Percentiles rank a stretch among this genome's conserved stretches.
Conservation (phyloP, 1,140 invertebrate genomes). For the Tigriopus japonicus region DNA sequence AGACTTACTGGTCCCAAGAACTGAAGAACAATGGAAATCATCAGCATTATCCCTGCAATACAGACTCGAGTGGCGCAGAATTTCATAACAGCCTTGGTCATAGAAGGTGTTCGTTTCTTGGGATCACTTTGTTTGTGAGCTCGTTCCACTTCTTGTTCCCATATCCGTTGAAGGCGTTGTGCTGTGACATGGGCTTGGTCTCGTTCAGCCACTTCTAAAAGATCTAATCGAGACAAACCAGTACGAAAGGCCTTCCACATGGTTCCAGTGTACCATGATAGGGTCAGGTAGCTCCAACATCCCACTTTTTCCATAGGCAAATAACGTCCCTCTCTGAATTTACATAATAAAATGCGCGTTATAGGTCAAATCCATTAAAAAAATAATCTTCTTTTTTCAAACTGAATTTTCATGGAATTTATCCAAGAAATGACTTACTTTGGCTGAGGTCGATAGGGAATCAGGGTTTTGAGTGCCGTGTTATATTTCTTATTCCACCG, state of each 20-base stretch:
- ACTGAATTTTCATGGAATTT: no score
- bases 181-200: slow-evolving; percentile 19
- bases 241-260: slow-evolving; percentile 19
- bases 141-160: slow-evolving; percentile 16
- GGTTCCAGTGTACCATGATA: slow-evolving; percentile 18
- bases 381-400: no score
- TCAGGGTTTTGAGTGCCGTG: no score
- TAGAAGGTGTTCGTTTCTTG: slow-evolving; percentile 12
- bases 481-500: no score
- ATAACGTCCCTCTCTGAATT: no score
- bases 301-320: slow-evolving; percentile 18
- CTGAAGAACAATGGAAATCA: slow-evolving; percentile 19
- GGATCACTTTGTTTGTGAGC: background rate
- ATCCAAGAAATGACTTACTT: no score
- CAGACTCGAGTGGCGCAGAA: slow-evolving; percentile 20
- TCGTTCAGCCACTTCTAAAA: slow-evolving; percentile 18
- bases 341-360: no score
- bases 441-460: no score
- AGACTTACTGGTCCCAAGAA: slow-evolving; percentile 20
- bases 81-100: slow-evolving; percentile 16
- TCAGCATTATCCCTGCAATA: slow-evolving; percentile 18
- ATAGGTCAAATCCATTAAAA: no score
- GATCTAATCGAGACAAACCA: slow-evolving; percentile 18
- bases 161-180: slow-evolving; percentile 16
- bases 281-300: slow-evolving; percentile 17